Base-by-base conservation (phyloP, 1,140 invertebrate species). In the Bursaphelenchus mucronatus region DNA sequence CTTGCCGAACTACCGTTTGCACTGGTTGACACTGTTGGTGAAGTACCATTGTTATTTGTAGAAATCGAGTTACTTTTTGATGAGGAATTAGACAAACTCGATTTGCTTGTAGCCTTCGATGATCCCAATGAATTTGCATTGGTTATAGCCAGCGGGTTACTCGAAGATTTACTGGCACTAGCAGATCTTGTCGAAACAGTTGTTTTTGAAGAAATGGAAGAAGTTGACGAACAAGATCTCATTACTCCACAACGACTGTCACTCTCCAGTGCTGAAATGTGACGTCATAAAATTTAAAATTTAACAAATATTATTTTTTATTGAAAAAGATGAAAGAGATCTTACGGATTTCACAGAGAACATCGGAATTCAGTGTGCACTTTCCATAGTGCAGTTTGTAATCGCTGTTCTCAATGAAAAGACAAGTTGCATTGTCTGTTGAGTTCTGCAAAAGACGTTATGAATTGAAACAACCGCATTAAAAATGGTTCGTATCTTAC, bases 291-390 rank as follows among this genome's bases (percentile, higher is more conserved):
- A 30, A 5, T 30, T 30, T 30, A 30, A 30, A 30, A 5, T 30
- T 30, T 30, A 30, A 5, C 5, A 30, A 30, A 30, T 30, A 1
- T 30, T 55, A 44, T 1, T 55, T 45, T 45, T 44, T 0, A 50
- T 44, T 39, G 57, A 59, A 17, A 30, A 43, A n/a, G 58, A 30
- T 6, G 47, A 49, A 41, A 39, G 19, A 58, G 46, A 15, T 11
- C 57, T 59, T 50, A 59, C 57, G 57, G 13, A 59, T 59, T 44
- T 59, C 19, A 59, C 57, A 59, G 40, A 59, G 45, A 9, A 59
- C 40, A 43, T 59, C 57, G 3, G 13, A 58, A 4, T 1, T 59
- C n/a, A 13, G 1, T n/a, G 41, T 59, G 57, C 57, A 59, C 13
- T 58, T 59, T n/a, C 41, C 57, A 39, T 59, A 59, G 39, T 59